These are phyloP conservation scores for Tachina fera DNA, from an alignment of 2,888 invertebrate genomes.

Conservation along the genomic window DNA sequence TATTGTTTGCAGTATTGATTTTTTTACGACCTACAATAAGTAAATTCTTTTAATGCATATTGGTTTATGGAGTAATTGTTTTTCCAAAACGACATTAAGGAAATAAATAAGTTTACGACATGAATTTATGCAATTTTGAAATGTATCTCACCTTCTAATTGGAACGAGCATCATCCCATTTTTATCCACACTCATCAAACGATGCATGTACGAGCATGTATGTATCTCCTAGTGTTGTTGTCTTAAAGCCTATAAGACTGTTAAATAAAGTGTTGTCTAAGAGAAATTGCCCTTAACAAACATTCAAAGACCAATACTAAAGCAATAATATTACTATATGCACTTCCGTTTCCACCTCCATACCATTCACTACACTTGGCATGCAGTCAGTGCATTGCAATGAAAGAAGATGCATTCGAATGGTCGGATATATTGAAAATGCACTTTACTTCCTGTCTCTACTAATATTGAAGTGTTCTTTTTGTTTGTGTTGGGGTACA, in stretches of 20 bases:
- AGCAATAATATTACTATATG: conserved; percentile 25
- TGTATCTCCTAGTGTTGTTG: conserved; percentile 19
- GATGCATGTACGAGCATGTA: too few species aligned
- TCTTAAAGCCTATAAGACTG: conserved; percentile 63
- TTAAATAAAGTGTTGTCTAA: conserved; percentile 55
- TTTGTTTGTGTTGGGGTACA: conserved; percentile 53
- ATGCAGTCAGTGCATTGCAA: conserved; percentile 15
- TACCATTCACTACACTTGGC: background rate
- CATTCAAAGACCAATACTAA: conserved; percentile 14
- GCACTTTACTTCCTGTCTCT: conserved; percentile 79
- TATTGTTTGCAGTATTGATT: too few species aligned
- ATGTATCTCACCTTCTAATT: conserved; percentile 72
- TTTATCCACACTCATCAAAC: conserved; percentile 24
- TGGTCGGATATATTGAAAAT: conserved; percentile 68
- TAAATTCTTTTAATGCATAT: conserved; percentile 17
- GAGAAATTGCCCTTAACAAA: conserved; percentile 46
- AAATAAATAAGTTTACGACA: conserved; percentile 24
- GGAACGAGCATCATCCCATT: conserved; percentile 48
- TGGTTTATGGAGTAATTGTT: conserved; percentile 61
- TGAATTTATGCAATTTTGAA: conserved; percentile 64
- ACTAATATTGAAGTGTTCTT: conserved; percentile 60
- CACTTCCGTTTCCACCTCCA: conserved; percentile 59
- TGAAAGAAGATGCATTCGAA: conserved; percentile 58
- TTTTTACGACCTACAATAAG: background rate
- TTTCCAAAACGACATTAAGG: conserved; percentile 40